phyloP scores from a whole-genome alignment of 2,113 vertebrate species.

The Clarias macrocephalus region DNA sequence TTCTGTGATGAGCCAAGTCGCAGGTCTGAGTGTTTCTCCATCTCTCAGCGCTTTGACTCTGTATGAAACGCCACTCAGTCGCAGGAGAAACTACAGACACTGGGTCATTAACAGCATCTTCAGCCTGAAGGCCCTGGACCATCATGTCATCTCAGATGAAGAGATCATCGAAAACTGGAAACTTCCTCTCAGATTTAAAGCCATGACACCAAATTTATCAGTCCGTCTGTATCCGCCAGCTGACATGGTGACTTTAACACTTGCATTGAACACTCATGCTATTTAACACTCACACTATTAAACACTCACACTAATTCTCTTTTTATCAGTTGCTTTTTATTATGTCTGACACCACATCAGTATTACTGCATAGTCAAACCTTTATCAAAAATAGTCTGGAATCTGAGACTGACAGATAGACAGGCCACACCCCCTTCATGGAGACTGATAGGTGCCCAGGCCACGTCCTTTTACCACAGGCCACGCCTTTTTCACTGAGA shows the following conservation, averaged over 20 bases:
- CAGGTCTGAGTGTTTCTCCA: constrained; percentile 64
- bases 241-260: constrained; percentile 28
- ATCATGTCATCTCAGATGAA: constrained; percentile 72
- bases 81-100: constrained; percentile 69
- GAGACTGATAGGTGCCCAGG: too few species aligned
- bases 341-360: too few species aligned
- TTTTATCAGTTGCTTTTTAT: not conserved
- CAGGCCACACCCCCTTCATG: too few species aligned
- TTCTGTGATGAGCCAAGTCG: constrained; percentile 57
- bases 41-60: constrained; percentile 65
- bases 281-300: not conserved
- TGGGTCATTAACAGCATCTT: constrained; percentile 66
- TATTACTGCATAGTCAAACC: too few species aligned
- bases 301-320: constrained; percentile 7
- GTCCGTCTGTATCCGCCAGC: constrained; percentile 57
- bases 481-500: not conserved
- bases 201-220: constrained; percentile 54
- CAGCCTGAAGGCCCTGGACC: constrained; percentile 69
- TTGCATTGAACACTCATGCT: constrained; percentile 16
- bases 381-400: not conserved
- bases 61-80: constrained; percentile 71
- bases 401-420: too few species aligned
- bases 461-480: not conserved
- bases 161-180: constrained; percentile 69
- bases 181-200: constrained; percentile 62